A percentile compares a stretch with the other conserved stretches of the same genome.
phyloP scores from a whole-genome alignment of 2,888 invertebrate genomes.

The Drosophila prolongata region DNA sequence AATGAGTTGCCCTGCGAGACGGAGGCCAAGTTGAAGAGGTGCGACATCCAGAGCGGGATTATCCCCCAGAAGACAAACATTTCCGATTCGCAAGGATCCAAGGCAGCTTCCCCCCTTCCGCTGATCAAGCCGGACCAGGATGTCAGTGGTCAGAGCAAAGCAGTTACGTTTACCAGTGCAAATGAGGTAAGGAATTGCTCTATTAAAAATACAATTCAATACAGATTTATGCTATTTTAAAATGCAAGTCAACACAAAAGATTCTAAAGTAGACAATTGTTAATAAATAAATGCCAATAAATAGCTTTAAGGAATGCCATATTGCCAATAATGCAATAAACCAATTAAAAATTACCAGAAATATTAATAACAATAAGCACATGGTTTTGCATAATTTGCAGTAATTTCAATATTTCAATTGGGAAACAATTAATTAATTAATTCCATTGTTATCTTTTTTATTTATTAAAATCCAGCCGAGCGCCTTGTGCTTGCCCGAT shows the following conservation, averaged over 20 bases:
- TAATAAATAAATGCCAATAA: too few relatives aligned
- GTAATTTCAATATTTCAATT: too few relatives aligned
- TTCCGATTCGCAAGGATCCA: neutral
- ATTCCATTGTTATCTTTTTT: neutral
- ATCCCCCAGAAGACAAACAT: slow-evolving; percentile 1
- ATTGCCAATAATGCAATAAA: too few relatives aligned
- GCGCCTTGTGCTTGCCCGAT: slow-evolving; percentile 12
- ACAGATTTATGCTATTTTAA: too few relatives aligned
- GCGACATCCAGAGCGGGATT: slow-evolving; percentile 30
- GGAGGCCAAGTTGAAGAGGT: slow-evolving; percentile 61
- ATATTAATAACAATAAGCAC: too few relatives aligned
- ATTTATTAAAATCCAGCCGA: neutral
- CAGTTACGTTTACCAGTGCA: slow-evolving; percentile 36
- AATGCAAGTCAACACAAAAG: too few relatives aligned
- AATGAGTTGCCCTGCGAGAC: slow-evolving; percentile 55
- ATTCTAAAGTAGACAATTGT: too few relatives aligned
- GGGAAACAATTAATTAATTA: too few relatives aligned
- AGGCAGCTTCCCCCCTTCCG: slow-evolving; percentile 1
- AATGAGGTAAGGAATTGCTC: slow-evolving; percentile 40
- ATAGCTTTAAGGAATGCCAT: too few relatives aligned
- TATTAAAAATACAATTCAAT: too few relatives aligned
- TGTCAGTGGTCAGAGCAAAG: slow-evolving; percentile 8
- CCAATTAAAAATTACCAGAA: too few relatives aligned
- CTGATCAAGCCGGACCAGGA: slow-evolving; percentile 11
- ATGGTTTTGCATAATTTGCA: too few relatives aligned